phyloP scores from a whole-genome alignment of 2,113 vertebrate genomes.

The Pseudorasbora parva region DNA sequence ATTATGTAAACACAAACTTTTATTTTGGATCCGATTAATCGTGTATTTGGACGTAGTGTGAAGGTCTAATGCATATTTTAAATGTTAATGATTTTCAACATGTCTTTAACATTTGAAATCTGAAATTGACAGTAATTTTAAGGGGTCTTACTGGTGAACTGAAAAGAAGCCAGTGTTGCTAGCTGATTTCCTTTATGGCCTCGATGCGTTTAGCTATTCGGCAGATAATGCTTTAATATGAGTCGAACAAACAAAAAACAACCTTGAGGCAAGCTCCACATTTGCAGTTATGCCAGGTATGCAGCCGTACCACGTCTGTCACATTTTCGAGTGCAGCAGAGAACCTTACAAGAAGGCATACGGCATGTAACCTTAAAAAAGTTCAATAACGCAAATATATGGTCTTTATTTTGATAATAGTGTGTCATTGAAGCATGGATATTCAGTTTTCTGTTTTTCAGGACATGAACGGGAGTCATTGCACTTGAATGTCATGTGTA shows the following conservation, averaged over 20 bases:
- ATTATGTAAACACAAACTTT: too few relatives aligned
- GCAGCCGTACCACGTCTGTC: neutral
- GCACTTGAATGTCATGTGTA: neutral
- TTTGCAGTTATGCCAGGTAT: slow-evolving; percentile 40
- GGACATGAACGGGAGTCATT: neutral
- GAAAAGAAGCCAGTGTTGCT: neutral
- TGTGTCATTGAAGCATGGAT: neutral
- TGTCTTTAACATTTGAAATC: neutral
- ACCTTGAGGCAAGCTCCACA: slow-evolving; percentile 15
- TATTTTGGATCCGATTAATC: too few relatives aligned
- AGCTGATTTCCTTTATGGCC: neutral
- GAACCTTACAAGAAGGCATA: neutral
- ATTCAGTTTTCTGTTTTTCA: neutral
- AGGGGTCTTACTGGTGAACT: neutral
- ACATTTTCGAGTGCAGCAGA: neutral
- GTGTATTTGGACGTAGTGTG: too few relatives aligned
- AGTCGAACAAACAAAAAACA: slow-evolving; percentile 17
- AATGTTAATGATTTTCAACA: neutral
- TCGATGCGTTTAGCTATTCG: neutral
- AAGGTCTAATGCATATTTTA: neutral
- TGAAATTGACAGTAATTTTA: neutral
- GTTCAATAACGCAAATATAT: neutral
- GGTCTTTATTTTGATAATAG: neutral
- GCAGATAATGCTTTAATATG: slow-evolving; percentile 18
- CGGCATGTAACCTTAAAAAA: neutral